Conservation (phyloP, 2,888 invertebrate species). For the Unio delphinus region DNA sequence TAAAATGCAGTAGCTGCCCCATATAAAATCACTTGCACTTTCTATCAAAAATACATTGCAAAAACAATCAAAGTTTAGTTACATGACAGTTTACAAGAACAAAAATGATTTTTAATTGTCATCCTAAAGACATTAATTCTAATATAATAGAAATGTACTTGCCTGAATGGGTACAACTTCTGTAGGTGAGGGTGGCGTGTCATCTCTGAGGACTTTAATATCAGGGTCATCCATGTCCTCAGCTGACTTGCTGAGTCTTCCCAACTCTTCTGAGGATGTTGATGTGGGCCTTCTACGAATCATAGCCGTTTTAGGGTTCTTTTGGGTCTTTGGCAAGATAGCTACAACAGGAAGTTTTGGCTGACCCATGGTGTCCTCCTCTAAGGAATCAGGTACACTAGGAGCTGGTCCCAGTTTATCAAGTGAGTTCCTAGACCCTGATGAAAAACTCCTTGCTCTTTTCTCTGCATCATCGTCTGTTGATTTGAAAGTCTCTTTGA, state of each 20-base stretch:
- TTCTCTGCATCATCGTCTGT: slow-evolving; percentile 58
- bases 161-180: slow-evolving; percentile 30
- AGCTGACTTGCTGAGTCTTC: slow-evolving; percentile 5
- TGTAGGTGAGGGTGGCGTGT: slow-evolving; percentile 33
- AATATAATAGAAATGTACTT: slow-evolving; percentile 9
- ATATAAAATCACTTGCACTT: too few species aligned
- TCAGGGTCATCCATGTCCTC: slow-evolving; percentile 20
- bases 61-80: too few species aligned
- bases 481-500: slow-evolving; percentile 43
- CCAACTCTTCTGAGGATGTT: slow-evolving; percentile 46
- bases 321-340: slow-evolving; percentile 27
- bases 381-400: slow-evolving; percentile 24
- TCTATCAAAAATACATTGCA: too few species aligned
- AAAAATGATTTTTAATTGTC: too few species aligned
- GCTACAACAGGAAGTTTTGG: slow-evolving; percentile 43
- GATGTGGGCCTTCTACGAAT: slow-evolving; percentile 51
- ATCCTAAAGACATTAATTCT: slow-evolving; percentile 2
- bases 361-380: slow-evolving; percentile 22
- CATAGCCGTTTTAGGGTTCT: slow-evolving; percentile 43
- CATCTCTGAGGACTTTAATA: slow-evolving; percentile 17
- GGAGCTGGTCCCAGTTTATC: slow-evolving; percentile 31
- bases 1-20: too few species aligned
- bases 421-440: slow-evolving; percentile 25
- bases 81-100: too few species aligned
- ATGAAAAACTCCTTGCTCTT: slow-evolving; percentile 46